A percentile compares a stretch with the other conserved stretches of the same genome.
Conservation (phyloP, 2,888 invertebrate species). For the Nemurella pictetii region DNA sequence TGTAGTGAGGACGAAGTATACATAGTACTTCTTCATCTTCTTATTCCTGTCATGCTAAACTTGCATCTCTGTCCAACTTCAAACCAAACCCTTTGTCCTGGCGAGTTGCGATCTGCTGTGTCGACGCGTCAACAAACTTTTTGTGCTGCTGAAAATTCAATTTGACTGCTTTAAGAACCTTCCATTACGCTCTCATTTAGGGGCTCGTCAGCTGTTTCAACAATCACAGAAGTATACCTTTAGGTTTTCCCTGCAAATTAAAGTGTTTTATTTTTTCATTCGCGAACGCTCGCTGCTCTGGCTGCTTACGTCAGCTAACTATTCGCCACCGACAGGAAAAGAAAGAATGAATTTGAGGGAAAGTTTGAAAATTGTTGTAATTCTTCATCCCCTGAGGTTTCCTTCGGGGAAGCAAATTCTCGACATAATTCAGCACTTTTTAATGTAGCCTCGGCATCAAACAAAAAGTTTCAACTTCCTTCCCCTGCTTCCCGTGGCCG, state of each 20-base stretch:
- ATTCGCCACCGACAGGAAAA: background rate
- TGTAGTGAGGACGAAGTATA: background rate
- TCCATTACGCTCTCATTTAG: constrained; percentile 8
- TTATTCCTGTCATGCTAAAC: background rate
- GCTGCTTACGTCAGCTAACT: constrained; percentile 29
- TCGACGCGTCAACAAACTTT: constrained; percentile 18
- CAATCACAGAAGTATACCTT: constrained; percentile 9
- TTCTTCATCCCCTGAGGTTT: constrained; percentile 30
- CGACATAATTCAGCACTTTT: constrained; percentile 39
- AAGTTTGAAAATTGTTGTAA: constrained; percentile 30
- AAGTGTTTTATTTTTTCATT: constrained; percentile 8
- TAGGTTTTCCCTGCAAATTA: constrained; percentile 5
- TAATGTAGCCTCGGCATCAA: constrained; percentile 32
- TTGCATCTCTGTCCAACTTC: background rate
- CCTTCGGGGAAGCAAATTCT: constrained; percentile 27
- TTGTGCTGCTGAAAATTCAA: constrained; percentile 12
- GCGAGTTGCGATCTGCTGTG: constrained; percentile 8
- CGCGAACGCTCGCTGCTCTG: background rate
- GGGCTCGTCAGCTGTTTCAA: constrained; percentile 16
- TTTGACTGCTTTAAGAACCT: constrained; percentile 16
- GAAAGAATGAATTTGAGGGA: constrained; percentile 5
- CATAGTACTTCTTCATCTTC: background rate
- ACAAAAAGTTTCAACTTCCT: constrained; percentile 16
- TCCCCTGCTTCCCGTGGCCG: constrained; percentile 9
- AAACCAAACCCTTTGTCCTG: background rate